A percentile compares a stretch with the other conserved stretches of the same genome.
phyloP scores from a whole-genome alignment of 2,888 invertebrate species.

The Coecobrya sp. region DNA sequence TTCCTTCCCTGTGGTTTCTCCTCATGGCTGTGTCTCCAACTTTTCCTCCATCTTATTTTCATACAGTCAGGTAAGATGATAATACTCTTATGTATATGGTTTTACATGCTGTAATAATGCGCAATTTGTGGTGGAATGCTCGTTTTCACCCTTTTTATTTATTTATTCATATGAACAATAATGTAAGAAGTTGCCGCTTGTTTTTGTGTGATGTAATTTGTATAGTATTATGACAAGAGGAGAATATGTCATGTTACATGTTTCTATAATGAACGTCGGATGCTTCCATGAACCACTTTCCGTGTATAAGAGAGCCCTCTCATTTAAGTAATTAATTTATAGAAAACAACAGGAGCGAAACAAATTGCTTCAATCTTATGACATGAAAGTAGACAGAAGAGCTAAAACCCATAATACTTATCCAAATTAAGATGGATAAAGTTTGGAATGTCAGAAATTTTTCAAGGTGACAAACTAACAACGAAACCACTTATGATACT shows the following conservation, averaged over 20 bases:
- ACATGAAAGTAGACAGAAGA: not conserved
- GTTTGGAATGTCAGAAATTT: constrained; percentile 56
- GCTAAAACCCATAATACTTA: not conserved
- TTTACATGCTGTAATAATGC: not conserved
- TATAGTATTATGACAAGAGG: not conserved
- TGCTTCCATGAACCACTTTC: not conserved
- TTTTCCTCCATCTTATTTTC: constrained; percentile 70
- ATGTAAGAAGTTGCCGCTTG: no score
- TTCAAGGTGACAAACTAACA: constrained; percentile 61
- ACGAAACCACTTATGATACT: not conserved
- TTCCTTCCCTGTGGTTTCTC: constrained; percentile 65
- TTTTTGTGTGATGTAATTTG: not conserved
- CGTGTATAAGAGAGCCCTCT: not conserved
- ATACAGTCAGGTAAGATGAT: constrained; percentile 73
- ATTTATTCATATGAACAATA: no score
- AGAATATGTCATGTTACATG: not conserved
- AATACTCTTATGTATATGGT: not conserved
- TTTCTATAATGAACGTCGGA: not conserved
- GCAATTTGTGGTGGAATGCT: no score
- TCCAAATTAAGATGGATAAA: constrained; percentile 47
- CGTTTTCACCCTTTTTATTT: no score
- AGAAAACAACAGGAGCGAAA: not conserved
- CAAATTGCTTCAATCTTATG: not conserved
- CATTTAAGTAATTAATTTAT: constrained; percentile 37
- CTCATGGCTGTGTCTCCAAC: constrained; percentile 75